These are phyloP conservation scores for Nymphalis polychloros DNA, from an alignment of 2,888 invertebrate species.

Conservation along the genomic window DNA sequence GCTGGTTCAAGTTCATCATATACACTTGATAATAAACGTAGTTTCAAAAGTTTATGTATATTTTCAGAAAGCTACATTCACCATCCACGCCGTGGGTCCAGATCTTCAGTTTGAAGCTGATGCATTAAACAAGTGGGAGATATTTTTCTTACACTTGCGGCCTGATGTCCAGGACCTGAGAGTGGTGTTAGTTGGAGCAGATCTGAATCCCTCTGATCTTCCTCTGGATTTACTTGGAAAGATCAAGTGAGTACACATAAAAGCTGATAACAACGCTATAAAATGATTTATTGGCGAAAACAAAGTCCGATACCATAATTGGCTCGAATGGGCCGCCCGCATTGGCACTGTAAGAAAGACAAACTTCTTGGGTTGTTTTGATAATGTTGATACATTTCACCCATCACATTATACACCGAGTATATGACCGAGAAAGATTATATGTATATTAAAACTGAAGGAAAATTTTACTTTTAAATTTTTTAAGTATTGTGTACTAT, in stretches of 20 bases:
- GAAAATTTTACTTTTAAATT: too few species aligned
- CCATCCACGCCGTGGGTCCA: conserved; percentile 83
- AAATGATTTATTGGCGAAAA: neutral
- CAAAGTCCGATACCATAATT: too few species aligned
- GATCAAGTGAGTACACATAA: conserved; percentile 67
- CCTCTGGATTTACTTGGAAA: conserved; percentile 81
- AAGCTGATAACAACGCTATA: too few species aligned
- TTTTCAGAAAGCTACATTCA: conserved; percentile 57
- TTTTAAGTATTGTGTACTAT: too few species aligned
- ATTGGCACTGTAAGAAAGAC: too few species aligned
- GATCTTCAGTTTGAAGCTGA: conserved; percentile 88
- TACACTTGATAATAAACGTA: neutral
- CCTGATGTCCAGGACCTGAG: conserved; percentile 79
- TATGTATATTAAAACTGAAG: too few species aligned
- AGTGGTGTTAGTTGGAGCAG: conserved; percentile 85
- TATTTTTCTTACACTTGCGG: conserved; percentile 84
- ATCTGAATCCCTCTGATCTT: conserved; percentile 81
- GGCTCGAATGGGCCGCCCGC: too few species aligned
- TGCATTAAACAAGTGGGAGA: conserved; percentile 86
- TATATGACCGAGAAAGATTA: too few species aligned
- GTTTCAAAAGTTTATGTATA: neutral
- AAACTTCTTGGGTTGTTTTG: too few species aligned
- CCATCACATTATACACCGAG: too few species aligned
- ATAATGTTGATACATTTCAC: too few species aligned
- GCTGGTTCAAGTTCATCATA: neutral